Evolutionary conservation across 2,888 invertebrate genomes (phyloP).

Genomic region (Anaspis maculata): DNA sequence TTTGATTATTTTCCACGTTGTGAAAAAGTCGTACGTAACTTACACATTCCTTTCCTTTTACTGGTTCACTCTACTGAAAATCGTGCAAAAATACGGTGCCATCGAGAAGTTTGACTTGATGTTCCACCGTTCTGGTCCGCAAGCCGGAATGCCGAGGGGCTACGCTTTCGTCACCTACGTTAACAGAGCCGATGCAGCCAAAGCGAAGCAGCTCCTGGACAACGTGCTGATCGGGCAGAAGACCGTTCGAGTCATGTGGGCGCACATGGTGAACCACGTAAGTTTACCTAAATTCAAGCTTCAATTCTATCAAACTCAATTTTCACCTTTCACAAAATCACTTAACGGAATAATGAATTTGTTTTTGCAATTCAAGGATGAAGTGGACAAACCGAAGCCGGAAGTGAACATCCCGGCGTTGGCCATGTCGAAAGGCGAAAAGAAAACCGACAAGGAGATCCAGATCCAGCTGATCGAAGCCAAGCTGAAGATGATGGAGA

Average conservation of each 20-base stretch:
- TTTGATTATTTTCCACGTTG: conserved; percentile 2
- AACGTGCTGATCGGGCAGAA: conserved; percentile 67
- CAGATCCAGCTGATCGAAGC: conserved; percentile 85
- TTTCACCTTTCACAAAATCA: no score
- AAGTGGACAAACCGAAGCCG: conserved; percentile 65
- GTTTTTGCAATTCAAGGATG: conserved; percentile 49
- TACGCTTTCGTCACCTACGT: conserved; percentile 88
- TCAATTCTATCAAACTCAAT: no score
- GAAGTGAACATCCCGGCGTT: conserved; percentile 70
- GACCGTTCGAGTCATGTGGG: conserved; percentile 71
- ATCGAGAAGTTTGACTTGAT: conserved; percentile 94
- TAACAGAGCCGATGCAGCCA: conserved; percentile 55
- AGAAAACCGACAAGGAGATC: conserved; percentile 65
- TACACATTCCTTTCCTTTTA: conserved; percentile 42
- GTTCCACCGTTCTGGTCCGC: conserved; percentile 85
- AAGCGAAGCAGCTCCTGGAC: conserved; percentile 65
- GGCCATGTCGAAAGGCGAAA: conserved; percentile 52
- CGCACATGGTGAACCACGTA: conserved; percentile 64
- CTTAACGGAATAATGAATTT: neutral
- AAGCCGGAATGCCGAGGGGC: conserved; percentile 81
- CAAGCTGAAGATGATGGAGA: conserved; percentile 72
- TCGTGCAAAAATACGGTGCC: conserved; percentile 87
- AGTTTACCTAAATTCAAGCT: conserved; percentile 23
- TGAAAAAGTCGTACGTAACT: conserved; percentile 2
- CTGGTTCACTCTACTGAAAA: conserved; percentile 93